A percentile compares a stretch with the other conserved stretches of the same genome.
Conservation (phyloP, 92 coral and sea anemone genomes). For the Paragorgia papillata region DNA sequence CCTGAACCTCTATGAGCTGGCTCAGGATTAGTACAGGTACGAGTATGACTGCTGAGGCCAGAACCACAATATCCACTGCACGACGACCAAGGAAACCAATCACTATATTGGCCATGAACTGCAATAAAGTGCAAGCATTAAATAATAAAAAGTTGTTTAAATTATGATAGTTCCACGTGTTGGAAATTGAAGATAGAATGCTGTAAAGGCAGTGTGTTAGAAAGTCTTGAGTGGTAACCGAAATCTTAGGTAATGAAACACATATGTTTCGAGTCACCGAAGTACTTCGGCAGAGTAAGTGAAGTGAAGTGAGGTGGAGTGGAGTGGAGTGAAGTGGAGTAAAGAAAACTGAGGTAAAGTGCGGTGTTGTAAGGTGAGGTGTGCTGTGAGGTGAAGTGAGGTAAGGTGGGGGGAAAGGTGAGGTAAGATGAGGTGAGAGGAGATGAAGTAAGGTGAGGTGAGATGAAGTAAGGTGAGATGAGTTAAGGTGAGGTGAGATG, state of each 20-base stretch:
- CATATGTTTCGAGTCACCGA: too few relatives aligned
- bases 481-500: not conserved
- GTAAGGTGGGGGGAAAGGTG: constrained; percentile 16
- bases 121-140: not conserved
- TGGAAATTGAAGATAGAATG: not conserved
- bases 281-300: too few relatives aligned
- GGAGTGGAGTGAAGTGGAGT: not conserved
- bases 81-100: constrained; percentile 6
- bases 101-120: constrained; percentile 14
- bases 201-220: too few relatives aligned
- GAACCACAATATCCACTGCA: constrained; percentile 42
- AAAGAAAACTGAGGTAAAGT: not conserved
- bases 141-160: not conserved
- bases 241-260: too few relatives aligned
- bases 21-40: constrained; percentile 20
- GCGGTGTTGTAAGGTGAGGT: constrained; percentile 2
- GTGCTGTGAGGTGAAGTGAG: constrained; percentile 1
- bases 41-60: constrained; percentile 10
- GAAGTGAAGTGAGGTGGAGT: too few relatives aligned
- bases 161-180: not conserved
- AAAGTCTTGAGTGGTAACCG: too few relatives aligned
- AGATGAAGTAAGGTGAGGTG: too few relatives aligned
- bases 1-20: constrained; percentile 27
- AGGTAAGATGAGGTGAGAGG: constrained; percentile 16
- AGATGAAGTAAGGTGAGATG: not conserved